Evolutionary conservation across 1,140 invertebrate species (phyloP).

Genomic region (Drosophila bifasciata): DNA sequence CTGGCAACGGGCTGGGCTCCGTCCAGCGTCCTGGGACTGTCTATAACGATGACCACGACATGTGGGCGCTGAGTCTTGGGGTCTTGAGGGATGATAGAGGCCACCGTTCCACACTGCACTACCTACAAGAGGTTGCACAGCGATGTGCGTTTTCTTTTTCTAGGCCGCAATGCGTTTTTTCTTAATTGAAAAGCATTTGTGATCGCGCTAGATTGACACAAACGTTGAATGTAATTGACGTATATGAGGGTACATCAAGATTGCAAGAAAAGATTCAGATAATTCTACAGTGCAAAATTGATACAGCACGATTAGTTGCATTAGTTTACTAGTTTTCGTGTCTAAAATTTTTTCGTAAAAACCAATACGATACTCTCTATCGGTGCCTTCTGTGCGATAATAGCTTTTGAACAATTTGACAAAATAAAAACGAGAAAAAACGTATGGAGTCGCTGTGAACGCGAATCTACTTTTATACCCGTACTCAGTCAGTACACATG

Average conservation of each 20-base stretch:
- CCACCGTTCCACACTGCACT: not conserved
- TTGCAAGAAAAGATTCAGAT: no score
- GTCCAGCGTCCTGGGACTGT: constrained; percentile 5
- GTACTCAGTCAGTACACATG: no score
- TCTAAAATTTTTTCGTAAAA: no score
- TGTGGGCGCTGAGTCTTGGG: constrained; percentile 13
- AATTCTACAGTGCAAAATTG: no score
- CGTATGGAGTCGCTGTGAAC: no score
- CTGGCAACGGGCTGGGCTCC: constrained; percentile 3
- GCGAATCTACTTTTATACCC: no score
- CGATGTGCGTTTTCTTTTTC: constrained; percentile 8
- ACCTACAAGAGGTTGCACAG: constrained; percentile 18
- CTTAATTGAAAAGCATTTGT: constrained; percentile 72
- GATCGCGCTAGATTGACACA: constrained; percentile 48
- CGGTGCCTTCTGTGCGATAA: no score
- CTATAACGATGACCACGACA: constrained; percentile 28
- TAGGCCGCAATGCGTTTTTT: constrained; percentile 59
- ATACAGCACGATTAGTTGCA: no score
- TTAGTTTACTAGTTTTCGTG: no score
- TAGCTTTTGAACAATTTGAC: no score
- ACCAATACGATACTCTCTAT: no score
- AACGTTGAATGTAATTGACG: constrained; percentile 63
- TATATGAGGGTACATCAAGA: constrained; percentile 7
- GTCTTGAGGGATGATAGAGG: not conserved
- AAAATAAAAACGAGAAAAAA: no score